A percentile compares a stretch with the other conserved stretches of the same genome.
These are phyloP conservation scores for Clivina fossor DNA, from an alignment of 2,888 invertebrate species.

Conservation along the genomic window DNA sequence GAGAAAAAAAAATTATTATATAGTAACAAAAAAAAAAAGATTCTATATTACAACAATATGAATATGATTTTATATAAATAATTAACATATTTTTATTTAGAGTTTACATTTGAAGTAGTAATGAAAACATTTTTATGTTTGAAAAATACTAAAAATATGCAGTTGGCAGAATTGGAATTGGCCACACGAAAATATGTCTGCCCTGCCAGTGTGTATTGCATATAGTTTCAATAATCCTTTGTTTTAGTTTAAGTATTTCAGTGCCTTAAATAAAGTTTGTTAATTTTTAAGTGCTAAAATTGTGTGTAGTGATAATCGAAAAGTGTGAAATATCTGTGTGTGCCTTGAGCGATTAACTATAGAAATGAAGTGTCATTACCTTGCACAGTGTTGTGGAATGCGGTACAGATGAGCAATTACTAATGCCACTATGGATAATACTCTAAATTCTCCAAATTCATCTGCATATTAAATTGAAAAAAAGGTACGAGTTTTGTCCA, in stretches of 20 bases:
- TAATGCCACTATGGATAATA: slow-evolving; percentile 30
- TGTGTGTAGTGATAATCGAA: slow-evolving; percentile 24
- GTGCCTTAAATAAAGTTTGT: slow-evolving; percentile 46
- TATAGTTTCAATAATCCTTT: slow-evolving; percentile 47
- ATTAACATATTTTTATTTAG: too few species aligned
- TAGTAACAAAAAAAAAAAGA: too few species aligned
- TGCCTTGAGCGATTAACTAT: slow-evolving; percentile 20
- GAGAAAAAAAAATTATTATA: too few species aligned
- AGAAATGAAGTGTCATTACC: slow-evolving; percentile 32
- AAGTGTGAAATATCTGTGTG: slow-evolving; percentile 21
- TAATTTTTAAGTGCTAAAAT: slow-evolving; percentile 35
- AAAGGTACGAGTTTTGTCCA: slow-evolving; percentile 25
- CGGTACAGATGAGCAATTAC: slow-evolving; percentile 33
- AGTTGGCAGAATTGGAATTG: slow-evolving; percentile 30
- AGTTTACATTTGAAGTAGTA: too few species aligned
- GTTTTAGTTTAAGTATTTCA: slow-evolving; percentile 53
- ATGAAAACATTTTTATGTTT: slow-evolving; percentile 3
- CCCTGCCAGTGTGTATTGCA: slow-evolving; percentile 33
- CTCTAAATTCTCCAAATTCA: slow-evolving; percentile 23
- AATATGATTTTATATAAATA: too few species aligned
- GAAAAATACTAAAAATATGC: slow-evolving; percentile 19
- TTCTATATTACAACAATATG: too few species aligned
- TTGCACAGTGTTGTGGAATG: slow-evolving; percentile 35
- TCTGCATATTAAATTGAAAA: slow-evolving; percentile 16
- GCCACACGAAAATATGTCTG: slow-evolving; percentile 34